Evolutionary conservation across 2,888 invertebrate genomes (phyloP).

Genomic region (Nezara viridula): DNA sequence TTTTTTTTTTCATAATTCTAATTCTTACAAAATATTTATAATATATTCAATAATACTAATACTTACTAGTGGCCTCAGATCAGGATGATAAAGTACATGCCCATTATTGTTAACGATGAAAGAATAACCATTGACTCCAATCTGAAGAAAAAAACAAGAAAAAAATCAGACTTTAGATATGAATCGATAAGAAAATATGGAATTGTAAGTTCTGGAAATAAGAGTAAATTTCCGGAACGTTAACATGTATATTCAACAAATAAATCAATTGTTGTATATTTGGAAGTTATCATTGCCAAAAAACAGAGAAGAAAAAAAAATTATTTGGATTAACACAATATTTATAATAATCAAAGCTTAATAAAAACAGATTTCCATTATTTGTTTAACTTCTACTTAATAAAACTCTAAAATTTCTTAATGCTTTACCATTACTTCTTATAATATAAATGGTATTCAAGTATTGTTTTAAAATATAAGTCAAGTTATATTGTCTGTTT

Average conservation of each 20-base stretch:
- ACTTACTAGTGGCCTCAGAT: conserved; percentile 89
- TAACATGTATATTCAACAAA: too few species aligned
- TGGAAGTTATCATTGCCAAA: too few species aligned
- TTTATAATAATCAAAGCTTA: conserved; percentile 45
- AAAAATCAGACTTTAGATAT: too few species aligned
- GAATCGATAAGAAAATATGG: too few species aligned
- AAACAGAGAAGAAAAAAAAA: too few species aligned
- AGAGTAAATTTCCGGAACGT: too few species aligned
- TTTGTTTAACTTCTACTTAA: neutral
- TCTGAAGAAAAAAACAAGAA: conserved; percentile 72
- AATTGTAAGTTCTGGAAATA: too few species aligned
- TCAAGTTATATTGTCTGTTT: too few species aligned
- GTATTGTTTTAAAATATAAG: too few species aligned
- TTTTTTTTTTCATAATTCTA: neutral
- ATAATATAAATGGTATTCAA: too few species aligned
- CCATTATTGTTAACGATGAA: conserved; percentile 98
- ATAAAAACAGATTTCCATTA: conserved; percentile 50
- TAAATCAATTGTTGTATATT: too few species aligned
- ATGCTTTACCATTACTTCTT: too few species aligned
- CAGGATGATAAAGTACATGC: conserved; percentile 95
- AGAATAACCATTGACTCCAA: conserved; percentile 96
- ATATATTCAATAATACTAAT: neutral
- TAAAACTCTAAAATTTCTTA: neutral
- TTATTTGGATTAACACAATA: neutral
- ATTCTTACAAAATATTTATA: neutral